Percentiles rank a stretch among this genome's conserved stretches.
Evolutionary conservation across 2,888 invertebrate species (phyloP).

Genomic region (Aquatica leii): DNA sequence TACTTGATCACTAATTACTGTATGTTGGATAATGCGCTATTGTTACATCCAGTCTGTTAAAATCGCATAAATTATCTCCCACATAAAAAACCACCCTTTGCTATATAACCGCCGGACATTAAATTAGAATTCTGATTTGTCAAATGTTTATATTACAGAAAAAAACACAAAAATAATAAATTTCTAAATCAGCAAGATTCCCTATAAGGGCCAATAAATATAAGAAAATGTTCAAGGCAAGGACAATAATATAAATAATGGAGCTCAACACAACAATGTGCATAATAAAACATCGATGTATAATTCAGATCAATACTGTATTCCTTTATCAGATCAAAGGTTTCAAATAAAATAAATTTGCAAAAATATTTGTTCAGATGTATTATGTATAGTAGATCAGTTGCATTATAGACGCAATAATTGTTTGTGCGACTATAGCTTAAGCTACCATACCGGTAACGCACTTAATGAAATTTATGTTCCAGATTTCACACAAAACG

Average conservation of each 20-base stretch:
- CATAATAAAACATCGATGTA: constrained; percentile 57
- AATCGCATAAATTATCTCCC: constrained; percentile 59
- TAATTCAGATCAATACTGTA: constrained; percentile 59
- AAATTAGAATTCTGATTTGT: constrained; percentile 22
- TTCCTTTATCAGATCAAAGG: constrained; percentile 59
- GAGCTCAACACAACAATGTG: constrained; percentile 54
- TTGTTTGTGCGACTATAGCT: constrained; percentile 47
- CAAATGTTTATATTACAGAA: not conserved
- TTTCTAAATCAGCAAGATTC: constrained; percentile 46
- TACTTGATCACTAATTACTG: constrained; percentile 62
- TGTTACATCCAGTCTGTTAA: constrained; percentile 58
- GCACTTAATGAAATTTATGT: constrained; percentile 60
- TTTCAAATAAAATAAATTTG: constrained; percentile 58
- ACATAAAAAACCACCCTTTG: constrained; percentile 40
- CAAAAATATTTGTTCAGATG: constrained; percentile 42
- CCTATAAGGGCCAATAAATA: constrained; percentile 44
- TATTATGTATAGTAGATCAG: constrained; percentile 9
- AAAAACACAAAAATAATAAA: constrained; percentile 39
- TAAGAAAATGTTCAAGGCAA: constrained; percentile 41
- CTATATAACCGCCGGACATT: constrained; percentile 15
- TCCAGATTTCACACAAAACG: constrained; percentile 56
- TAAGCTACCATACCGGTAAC: constrained; percentile 59
- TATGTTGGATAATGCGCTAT: constrained; percentile 55
- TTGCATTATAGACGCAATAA: constrained; percentile 29
- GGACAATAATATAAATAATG: constrained; percentile 55